Base-by-base conservation (phyloP, 1,140 invertebrate genomes). In the Macrotrachela quadricornifera region DNA sequence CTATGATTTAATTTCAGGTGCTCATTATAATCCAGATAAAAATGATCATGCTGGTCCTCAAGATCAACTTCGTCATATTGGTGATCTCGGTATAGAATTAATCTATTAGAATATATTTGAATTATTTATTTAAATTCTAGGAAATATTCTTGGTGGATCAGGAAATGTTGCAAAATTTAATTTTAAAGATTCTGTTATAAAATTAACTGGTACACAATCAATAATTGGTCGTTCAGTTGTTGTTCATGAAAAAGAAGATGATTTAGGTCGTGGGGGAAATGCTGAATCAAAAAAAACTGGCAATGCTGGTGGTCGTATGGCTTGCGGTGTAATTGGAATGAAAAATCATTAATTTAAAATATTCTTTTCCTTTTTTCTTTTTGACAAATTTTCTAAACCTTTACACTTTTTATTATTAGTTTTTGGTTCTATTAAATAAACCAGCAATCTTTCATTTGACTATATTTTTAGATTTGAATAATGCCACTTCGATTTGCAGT, bases 11-110 rank as follows among this genome's bases (percentile, higher is more conserved):
- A 88, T 84, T 49, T 86, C 91, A 15, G 92, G 90, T 0, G 74
- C 85, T 1, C 92, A 97, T 71, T 97, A 86, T 71, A 97, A 99
- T 72, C 91, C 90, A 0, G 59, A 71, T 46, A 76, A 77, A 52
- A 80, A 81, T 60, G 80, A 80, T 1, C 91, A 96, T 66, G 90
- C 85, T 10, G 83, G 74, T 13, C 88, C 87, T 10, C 63, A 64
- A 18, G 78, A 82, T 57, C 64, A 64, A 13, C 72, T 77, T n/a
- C 67, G 72, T 56, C 90, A 95, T 68, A 77, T 82, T 59, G 90
- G 90, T 17, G 90, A 95, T 66, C 75, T 95, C 42, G 88, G 88
- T 36, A 95, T 94, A 65, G 77, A 94, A 30, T 30, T 2, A 4
- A 4, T 30, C 3, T 30, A 8, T 30, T 30, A 30, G 2, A 8